Percentiles rank a stretch among this genome's conserved stretches.
These are phyloP conservation scores for Sterna hirundo DNA, from an alignment of 2,113 vertebrate species.

Conservation along the genomic window DNA sequence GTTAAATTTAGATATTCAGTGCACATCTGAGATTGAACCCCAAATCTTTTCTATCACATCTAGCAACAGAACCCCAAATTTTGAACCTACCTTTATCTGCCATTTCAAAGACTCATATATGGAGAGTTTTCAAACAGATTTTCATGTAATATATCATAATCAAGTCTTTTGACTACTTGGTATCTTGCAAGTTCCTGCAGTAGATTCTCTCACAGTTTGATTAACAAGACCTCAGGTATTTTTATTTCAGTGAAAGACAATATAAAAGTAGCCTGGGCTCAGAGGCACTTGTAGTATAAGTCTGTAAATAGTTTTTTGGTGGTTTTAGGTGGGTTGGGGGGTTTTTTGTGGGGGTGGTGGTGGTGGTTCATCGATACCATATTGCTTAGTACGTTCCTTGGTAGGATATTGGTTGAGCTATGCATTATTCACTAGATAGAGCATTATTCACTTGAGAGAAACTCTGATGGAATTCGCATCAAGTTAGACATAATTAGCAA, in stretches of 20 bases:
- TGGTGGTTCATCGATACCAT: neutral
- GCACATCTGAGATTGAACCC: neutral
- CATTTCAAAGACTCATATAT: neutral
- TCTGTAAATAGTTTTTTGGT: neutral
- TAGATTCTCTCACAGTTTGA: neutral
- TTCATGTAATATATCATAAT: neutral
- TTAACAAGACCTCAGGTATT: neutral
- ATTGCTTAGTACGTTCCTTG: neutral
- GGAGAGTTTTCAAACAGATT: neutral
- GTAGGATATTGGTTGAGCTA: neutral
- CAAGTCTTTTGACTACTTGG: neutral
- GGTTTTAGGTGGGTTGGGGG: rapidly evolving
- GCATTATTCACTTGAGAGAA: neutral
- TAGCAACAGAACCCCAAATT: neutral
- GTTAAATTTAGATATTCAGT: neutral
- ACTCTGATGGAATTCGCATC: neutral
- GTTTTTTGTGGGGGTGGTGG: neutral
- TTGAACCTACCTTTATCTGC: neutral
- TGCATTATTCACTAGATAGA: no score
- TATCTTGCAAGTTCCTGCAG: neutral
- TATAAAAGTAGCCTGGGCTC: neutral
- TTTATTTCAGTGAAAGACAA: neutral
- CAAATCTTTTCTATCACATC: neutral
- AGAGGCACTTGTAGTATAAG: neutral
- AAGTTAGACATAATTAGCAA: neutral